Base-by-base conservation (phyloP, 2,113 vertebrate species). In the Gavia stellata region DNA sequence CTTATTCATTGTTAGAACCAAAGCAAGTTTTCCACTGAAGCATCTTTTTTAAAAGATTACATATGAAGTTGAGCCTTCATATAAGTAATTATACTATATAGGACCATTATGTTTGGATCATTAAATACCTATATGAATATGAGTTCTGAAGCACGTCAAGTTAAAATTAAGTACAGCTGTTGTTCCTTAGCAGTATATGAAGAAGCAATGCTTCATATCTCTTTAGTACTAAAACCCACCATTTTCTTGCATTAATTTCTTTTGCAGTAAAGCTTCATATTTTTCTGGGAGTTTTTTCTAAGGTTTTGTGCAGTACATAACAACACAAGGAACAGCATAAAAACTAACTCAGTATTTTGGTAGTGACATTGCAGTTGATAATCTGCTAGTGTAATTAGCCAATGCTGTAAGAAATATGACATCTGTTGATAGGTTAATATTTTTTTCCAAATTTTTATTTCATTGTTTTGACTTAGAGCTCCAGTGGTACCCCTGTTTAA, bases 21-120 rank as follows among this genome's bases (percentile, higher is more conserved):
- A 96, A 63, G 66, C 86, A 94, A 97, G 89, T 92, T 96, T 98
- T 97, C 93, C 94, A 97, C 90, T 92, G 92, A 97, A 97, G 78
- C 91, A 97, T 94, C 94, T 96, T 97, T 97, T 97, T 82, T 93
- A 94, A 97, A 97, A 90, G 77, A 97, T 97, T 97, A 90, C 81
- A 56, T 95, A 97, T 95, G 96, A 97, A 97, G 95, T 95, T 97
- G 83, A 97, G 95, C 95, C 96, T 98, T 98, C 96, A 91, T 97
- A 97, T 95, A 97, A 97, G 95, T 97, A 98, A 98, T 98, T 98
- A 98, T 98, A 97, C 97, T 97, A 97, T 96, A 97, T 97, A 98
- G 98, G 98, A 98, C 98, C 98, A 98, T 98, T 98, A 95, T 96
- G 67, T 93, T 97, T 98, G 97, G 96, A 98, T 98, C 98, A 98